Evolutionary conservation across 2,888 invertebrate species (phyloP).

Genomic region (Rhogogaster chlorosoma): DNA sequence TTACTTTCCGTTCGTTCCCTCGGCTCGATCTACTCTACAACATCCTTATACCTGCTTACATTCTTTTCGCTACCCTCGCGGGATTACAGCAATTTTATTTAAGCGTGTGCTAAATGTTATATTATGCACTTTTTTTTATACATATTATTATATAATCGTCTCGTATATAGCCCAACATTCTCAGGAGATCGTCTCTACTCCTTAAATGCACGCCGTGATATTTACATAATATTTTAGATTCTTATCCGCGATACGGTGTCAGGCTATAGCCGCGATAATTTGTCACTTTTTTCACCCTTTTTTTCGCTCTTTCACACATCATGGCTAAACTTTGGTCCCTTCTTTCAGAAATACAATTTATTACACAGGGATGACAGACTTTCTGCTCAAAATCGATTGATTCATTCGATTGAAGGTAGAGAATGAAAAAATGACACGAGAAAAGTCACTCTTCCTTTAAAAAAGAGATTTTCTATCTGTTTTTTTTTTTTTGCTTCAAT

Average conservation of each 20-base stretch:
- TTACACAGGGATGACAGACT: neutral
- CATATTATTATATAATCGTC: neutral
- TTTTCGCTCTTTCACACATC: neutral
- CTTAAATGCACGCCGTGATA: slow-evolving; percentile 62
- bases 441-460: neutral
- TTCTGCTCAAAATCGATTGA: neutral
- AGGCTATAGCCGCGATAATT: slow-evolving; percentile 53
- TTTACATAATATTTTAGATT: slow-evolving; percentile 74
- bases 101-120: slow-evolving; percentile 73
- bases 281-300: slow-evolving; percentile 27
- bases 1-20: slow-evolving; percentile 44
- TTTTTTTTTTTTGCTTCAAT: neutral
- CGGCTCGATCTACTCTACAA: neutral
- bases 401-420: neutral
- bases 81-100: slow-evolving; percentile 75
- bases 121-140: slow-evolving; percentile 67
- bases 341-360: neutral
- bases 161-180: slow-evolving; percentile 6
- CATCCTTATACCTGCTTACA: neutral
- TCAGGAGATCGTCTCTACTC: slow-evolving; percentile 13
- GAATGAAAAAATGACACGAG: too few species aligned
- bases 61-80: slow-evolving; percentile 53
- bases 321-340: neutral
- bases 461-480: neutral
- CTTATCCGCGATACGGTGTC: slow-evolving; percentile 57